phyloP scores from a whole-genome alignment of 2,797 vertebrate species.

The Brachyrhaphis roseni region DNA sequence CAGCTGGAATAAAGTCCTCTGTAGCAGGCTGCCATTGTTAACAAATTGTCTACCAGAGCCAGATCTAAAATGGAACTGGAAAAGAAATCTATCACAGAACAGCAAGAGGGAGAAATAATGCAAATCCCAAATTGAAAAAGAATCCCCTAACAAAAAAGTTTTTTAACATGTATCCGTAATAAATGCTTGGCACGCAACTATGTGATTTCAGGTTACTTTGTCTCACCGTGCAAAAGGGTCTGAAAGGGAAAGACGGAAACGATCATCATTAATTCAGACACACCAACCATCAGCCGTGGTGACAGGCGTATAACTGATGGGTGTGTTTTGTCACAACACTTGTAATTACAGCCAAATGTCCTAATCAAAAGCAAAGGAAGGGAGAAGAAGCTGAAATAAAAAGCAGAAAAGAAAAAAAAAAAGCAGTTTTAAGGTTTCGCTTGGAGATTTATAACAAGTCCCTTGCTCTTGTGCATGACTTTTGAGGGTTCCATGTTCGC shows the following conservation, averaged over 20 bases:
- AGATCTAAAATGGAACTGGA: constrained; percentile 47
- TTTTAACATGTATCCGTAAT: constrained; percentile 71
- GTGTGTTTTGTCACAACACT: constrained; percentile 72
- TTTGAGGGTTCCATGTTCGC: constrained; percentile 48
- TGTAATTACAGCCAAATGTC: constrained; percentile 76
- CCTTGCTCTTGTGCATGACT: constrained; percentile 28
- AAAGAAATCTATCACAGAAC: constrained; percentile 50
- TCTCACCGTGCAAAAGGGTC: constrained; percentile 58
- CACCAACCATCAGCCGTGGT: constrained; percentile 66
- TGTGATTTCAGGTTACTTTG: constrained; percentile 76
- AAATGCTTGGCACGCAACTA: constrained; percentile 71
- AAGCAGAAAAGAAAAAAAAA: constrained; percentile 23
- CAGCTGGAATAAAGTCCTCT: constrained; percentile 33
- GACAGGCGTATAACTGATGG: constrained; percentile 63
- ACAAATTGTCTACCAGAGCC: constrained; percentile 36
- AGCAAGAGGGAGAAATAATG: constrained; percentile 37
- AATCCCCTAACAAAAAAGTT: constrained; percentile 52
- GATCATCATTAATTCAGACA: constrained; percentile 74
- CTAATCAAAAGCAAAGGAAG: constrained; percentile 67
- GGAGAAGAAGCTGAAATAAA: constrained; percentile 32
- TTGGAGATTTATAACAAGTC: constrained; percentile 55
- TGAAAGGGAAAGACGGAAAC: constrained; percentile 56
- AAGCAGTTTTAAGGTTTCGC: constrained; percentile 50
- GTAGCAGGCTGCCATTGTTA: constrained; percentile 48
- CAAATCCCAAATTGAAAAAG: constrained; percentile 59